A percentile compares a stretch with the other conserved stretches of the same genome.
Conservation (phyloP, 2,888 invertebrate species). For the Lissonota sp. region DNA sequence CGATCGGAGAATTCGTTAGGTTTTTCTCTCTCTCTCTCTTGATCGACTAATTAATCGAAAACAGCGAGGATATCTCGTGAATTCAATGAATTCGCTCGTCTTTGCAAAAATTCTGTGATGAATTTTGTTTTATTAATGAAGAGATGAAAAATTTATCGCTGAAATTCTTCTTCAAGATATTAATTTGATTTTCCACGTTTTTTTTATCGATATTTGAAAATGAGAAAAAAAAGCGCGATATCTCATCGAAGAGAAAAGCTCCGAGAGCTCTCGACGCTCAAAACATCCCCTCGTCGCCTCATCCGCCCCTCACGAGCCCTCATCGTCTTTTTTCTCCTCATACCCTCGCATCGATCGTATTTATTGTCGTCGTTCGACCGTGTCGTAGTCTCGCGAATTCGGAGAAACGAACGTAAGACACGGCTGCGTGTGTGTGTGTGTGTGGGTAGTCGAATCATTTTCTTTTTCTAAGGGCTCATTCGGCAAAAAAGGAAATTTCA, state of each 20-base stretch:
- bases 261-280: slow-evolving; percentile 10
- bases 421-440: neutral
- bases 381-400: slow-evolving; percentile 36
- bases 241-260: slow-evolving; percentile 6
- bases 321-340: slow-evolving; percentile 14
- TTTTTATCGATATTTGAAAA: slow-evolving; percentile 6
- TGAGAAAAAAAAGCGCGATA: slow-evolving; percentile 16
- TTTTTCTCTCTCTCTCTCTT: slow-evolving; percentile 12
- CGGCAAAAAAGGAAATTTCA: slow-evolving; percentile 1
- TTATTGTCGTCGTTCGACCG: slow-evolving; percentile 61
- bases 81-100: too few species aligned
- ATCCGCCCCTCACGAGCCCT: slow-evolving; percentile 32
- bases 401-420: neutral
- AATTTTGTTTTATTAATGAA: too few species aligned
- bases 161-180: too few species aligned
- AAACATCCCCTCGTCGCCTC: slow-evolving; percentile 13
- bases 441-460: neutral
- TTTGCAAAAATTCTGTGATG: too few species aligned
- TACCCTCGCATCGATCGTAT: slow-evolving; percentile 51
- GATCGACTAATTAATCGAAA: neutral
- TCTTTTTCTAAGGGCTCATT: neutral
- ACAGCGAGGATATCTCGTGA: too few species aligned
- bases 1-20: slow-evolving; percentile 33
- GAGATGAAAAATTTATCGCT: too few species aligned
- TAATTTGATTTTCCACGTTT: neutral